Conservation (phyloP, 2,113 vertebrate species). For the Mellivora capensis region DNA sequence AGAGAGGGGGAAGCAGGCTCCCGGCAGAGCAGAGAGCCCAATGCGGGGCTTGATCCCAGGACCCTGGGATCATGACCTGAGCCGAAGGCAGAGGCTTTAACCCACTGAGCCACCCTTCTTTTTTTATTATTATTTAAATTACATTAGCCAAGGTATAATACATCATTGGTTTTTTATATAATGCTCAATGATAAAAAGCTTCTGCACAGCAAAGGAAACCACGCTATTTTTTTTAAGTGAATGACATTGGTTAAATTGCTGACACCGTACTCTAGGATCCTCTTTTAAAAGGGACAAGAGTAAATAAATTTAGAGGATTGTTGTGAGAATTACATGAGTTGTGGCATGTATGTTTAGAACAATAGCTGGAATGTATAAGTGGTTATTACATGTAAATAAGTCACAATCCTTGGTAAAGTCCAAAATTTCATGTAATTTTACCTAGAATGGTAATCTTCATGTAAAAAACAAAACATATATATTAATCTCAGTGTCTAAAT, state of each 20-base stretch:
- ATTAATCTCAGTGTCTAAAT: background rate
- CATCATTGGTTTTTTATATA: background rate
- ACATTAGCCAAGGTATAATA: background rate
- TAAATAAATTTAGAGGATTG: background rate
- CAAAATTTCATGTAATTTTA: background rate
- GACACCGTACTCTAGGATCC: background rate
- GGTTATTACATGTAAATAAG: background rate
- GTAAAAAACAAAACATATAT: background rate
- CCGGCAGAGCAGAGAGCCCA: too few species aligned
- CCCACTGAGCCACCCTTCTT: too few species aligned
- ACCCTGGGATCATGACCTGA: too few species aligned
- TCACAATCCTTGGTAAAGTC: background rate
- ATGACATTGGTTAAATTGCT: background rate
- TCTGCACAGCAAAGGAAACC: background rate
- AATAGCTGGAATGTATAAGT: background rate
- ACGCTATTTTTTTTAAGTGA: background rate
- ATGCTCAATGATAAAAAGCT: background rate
- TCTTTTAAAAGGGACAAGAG: background rate
- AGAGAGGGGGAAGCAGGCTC: too few species aligned
- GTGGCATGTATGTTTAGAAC: background rate
- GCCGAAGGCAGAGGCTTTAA: too few species aligned
- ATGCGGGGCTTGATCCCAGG: too few species aligned
- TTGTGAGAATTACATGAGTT: background rate
- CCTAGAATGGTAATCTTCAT: background rate
- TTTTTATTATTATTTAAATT: background rate